Evolutionary conservation across 2,888 invertebrate genomes (phyloP).

Genomic region (Ophion ventricosus): DNA sequence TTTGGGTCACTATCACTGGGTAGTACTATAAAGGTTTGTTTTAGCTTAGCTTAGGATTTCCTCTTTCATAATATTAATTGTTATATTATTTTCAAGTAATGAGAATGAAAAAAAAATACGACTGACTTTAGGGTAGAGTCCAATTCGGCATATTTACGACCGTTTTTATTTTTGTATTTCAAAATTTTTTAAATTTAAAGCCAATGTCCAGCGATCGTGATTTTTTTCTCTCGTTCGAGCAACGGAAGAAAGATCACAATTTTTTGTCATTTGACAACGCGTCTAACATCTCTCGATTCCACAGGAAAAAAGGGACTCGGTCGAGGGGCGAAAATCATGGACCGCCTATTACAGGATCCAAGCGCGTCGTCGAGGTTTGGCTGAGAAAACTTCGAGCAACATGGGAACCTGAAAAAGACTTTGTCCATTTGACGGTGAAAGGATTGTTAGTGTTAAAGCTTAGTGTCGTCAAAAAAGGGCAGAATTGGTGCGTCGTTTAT

Average conservation of each 20-base stretch:
- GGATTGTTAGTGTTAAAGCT: constrained; percentile 73
- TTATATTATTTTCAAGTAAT: background rate
- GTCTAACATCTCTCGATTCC: constrained; percentile 2
- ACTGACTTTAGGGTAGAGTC: background rate
- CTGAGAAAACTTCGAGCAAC: constrained; percentile 76
- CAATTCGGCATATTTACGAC: background rate
- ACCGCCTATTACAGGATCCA: constrained; percentile 81
- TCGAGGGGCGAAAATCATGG: constrained; percentile 74
- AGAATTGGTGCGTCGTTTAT: constrained; percentile 37
- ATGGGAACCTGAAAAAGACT: constrained; percentile 82
- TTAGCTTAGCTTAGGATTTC: background rate
- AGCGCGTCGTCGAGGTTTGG: constrained; percentile 82
- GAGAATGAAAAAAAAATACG: background rate
- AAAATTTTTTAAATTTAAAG: background rate
- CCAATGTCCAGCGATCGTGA: background rate
- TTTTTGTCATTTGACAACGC: background rate
- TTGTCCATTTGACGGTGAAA: constrained; percentile 75
- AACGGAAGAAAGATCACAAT: background rate
- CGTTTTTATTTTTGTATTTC: background rate
- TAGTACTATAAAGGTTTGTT: background rate
- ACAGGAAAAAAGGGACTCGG: constrained; percentile 49
- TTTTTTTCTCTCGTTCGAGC: background rate
- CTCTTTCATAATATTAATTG: background rate
- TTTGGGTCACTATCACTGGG: too few species aligned
- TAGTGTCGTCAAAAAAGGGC: constrained; percentile 60